Percentiles rank a stretch among this genome's conserved stretches.
Evolutionary conservation across 2,888 invertebrate genomes (phyloP).

Genomic region (Drosophila recens): DNA sequence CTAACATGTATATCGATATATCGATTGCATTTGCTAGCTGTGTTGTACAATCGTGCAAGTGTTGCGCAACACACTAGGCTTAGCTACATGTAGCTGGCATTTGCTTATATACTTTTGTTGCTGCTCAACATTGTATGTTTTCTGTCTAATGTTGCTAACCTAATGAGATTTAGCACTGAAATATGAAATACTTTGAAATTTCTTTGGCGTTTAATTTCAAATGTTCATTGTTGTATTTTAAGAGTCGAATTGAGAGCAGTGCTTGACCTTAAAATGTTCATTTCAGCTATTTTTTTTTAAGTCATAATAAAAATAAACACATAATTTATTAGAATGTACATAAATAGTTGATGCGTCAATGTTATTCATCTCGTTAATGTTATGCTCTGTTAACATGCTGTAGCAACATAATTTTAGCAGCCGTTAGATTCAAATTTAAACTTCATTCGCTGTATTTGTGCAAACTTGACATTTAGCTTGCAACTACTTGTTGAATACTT

Average conservation of each 20-base stretch:
- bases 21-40: conserved; percentile 17
- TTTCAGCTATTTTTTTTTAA: no score
- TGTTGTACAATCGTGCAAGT: conserved; percentile 20
- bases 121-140: background rate
- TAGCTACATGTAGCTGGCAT: background rate
- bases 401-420: background rate
- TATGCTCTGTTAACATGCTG: background rate
- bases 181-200: background rate
- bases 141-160: conserved; percentile 1
- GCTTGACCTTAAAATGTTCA: no score
- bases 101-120: no score
- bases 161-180: no score
- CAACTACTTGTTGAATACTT: background rate
- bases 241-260: no score
- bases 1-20: conserved; percentile 24
- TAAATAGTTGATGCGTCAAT: no score
- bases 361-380: background rate
- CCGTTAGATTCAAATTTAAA: conserved; percentile 10
- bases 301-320: no score
- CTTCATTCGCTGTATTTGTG: background rate
- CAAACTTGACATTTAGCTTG: background rate
- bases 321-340: no score
- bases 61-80: conserved; percentile 7
- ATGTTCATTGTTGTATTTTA: background rate
- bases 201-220: background rate